A percentile compares a stretch with the other conserved stretches of the same genome.
Evolutionary conservation across 1,140 invertebrate species (phyloP).

Genomic region (Drosophila pseudoobscura): DNA sequence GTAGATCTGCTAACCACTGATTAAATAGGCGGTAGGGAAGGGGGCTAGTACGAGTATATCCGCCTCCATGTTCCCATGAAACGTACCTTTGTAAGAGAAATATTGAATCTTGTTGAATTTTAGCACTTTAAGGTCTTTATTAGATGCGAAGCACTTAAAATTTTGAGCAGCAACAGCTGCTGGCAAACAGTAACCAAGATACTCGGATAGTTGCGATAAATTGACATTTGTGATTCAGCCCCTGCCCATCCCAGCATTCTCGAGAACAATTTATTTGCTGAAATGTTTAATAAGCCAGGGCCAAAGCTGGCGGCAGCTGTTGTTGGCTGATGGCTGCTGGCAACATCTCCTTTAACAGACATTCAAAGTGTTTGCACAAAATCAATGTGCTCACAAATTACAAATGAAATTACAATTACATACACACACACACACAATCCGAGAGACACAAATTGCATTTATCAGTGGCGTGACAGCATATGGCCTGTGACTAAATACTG

Average conservation of each 20-base stretch:
- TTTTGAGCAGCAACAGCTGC: slow-evolving; percentile 23
- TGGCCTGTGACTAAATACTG: background rate
- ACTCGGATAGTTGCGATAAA: slow-evolving; percentile 31
- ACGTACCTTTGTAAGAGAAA: too few relatives aligned
- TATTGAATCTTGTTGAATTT: background rate
- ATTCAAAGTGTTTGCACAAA: slow-evolving; percentile 39
- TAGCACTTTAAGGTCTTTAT: background rate
- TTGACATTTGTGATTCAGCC: slow-evolving; percentile 55
- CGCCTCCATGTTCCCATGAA: too few relatives aligned
- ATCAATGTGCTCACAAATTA: slow-evolving; percentile 55
- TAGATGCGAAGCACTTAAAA: background rate
- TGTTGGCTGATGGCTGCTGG: background rate
- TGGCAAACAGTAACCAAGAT: slow-evolving; percentile 11
- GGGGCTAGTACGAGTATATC: too few relatives aligned
- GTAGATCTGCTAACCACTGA: too few relatives aligned
- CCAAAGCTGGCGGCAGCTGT: slow-evolving; percentile 13
- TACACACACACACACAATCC: background rate
- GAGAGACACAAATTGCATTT: slow-evolving; percentile 26
- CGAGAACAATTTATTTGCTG: slow-evolving; percentile 48
- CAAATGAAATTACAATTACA: slow-evolving; percentile 47
- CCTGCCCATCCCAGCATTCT: background rate
- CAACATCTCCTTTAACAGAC: too few relatives aligned
- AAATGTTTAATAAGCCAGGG: slow-evolving; percentile 46
- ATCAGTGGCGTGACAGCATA: slow-evolving; percentile 16
- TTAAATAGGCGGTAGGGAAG: too few relatives aligned